phyloP scores from a whole-genome alignment of 2,113 vertebrate species.

The Pelodiscus sinensis region DNA sequence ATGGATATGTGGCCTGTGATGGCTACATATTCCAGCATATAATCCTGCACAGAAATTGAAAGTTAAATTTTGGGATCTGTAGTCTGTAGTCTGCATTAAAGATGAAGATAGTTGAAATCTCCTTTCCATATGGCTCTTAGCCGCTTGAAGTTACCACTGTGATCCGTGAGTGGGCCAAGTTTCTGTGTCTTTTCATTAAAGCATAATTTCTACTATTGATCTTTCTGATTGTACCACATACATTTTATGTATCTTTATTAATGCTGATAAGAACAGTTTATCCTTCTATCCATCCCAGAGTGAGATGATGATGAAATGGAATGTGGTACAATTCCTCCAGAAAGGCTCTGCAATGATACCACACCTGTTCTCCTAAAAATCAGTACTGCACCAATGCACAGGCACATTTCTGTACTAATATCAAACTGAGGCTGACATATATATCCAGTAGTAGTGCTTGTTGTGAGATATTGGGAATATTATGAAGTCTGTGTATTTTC shows the following conservation, averaged over 20 bases:
- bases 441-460: background rate
- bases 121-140: background rate
- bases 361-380: background rate
- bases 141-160: background rate
- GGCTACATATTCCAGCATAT: background rate
- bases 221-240: background rate
- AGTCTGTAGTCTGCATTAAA: background rate
- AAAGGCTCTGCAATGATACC: background rate
- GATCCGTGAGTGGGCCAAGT: background rate
- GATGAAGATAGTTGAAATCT: background rate
- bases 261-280: background rate
- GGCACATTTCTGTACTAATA: background rate
- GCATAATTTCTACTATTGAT: background rate
- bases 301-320: background rate
- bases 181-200: background rate
- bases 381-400: background rate
- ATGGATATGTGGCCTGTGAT: background rate
- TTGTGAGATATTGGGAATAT: background rate
- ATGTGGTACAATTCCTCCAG: background rate
- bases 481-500: background rate
- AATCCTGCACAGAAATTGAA: background rate
- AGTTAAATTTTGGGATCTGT: background rate
- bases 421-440: background rate
- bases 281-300: background rate
- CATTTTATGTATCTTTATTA: background rate